phyloP scores from a whole-genome alignment of 2,888 invertebrate genomes.

The Augochlorella aurata region DNA sequence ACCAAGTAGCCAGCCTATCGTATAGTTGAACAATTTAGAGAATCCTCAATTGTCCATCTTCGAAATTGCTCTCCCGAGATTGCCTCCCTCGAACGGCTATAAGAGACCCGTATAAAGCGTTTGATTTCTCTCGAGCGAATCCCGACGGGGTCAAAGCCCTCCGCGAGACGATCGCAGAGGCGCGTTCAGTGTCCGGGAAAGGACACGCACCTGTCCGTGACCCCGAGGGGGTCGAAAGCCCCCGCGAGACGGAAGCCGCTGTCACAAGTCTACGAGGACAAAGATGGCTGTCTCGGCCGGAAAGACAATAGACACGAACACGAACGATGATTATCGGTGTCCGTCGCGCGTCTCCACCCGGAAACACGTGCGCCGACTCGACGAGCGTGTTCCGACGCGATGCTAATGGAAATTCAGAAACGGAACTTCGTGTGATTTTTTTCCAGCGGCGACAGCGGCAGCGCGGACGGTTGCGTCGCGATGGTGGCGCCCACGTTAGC shows the following conservation, averaged over 20 bases:
- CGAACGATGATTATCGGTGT: constrained; percentile 43
- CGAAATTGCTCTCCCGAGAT: too few relatives aligned
- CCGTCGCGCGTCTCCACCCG: constrained; percentile 33
- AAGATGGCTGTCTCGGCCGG: neutral
- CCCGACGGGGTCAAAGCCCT: neutral
- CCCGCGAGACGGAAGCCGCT: constrained; percentile 8
- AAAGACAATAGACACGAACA: constrained; percentile 34
- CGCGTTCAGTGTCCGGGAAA: neutral
- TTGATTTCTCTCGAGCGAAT: neutral
- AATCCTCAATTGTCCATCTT: too few relatives aligned
- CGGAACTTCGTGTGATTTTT: constrained; percentile 35
- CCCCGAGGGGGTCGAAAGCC: neutral
- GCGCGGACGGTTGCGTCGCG: constrained; percentile 89
- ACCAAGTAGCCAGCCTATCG: too few relatives aligned
- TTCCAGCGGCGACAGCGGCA: constrained; percentile 84
- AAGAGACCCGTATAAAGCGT: too few relatives aligned
- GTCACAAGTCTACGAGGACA: neutral
- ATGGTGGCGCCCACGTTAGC: constrained; percentile 90
- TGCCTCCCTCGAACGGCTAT: too few relatives aligned
- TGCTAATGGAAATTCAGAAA: constrained; percentile 45
- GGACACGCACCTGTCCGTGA: neutral
- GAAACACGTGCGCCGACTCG: constrained; percentile 58
- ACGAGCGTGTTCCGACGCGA: constrained; percentile 4
- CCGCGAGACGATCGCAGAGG: neutral
- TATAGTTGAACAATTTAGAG: too few relatives aligned